Percentiles rank a stretch among this genome's conserved stretches.
Evolutionary conservation across 2,888 invertebrate species (phyloP).

Genomic region (Papilio gigon): DNA sequence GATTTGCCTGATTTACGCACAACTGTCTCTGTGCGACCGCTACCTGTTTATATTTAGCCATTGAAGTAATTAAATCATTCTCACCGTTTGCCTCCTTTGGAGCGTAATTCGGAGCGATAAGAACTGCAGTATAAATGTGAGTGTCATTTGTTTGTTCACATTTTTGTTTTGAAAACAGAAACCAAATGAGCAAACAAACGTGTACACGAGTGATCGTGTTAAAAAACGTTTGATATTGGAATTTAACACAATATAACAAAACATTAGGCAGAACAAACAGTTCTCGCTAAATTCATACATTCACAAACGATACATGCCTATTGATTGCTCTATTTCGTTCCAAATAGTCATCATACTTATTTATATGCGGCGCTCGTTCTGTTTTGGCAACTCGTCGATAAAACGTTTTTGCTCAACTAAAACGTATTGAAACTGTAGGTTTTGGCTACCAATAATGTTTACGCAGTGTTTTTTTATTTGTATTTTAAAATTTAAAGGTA

Average conservation of each 20-base stretch:
- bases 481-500: background rate
- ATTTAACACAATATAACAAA: slow-evolving; percentile 11
- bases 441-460: background rate
- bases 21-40: slow-evolving; percentile 43
- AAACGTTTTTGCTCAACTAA: slow-evolving; percentile 35
- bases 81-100: slow-evolving; percentile 10
- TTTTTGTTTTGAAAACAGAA: background rate
- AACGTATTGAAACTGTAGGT: slow-evolving; percentile 11
- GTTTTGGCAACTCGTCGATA: slow-evolving; percentile 41
- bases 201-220: background rate
- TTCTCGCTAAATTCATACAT: slow-evolving; percentile 16
- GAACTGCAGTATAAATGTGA: background rate
- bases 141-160: background rate
- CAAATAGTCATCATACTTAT: slow-evolving; percentile 44
- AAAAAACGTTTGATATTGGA: background rate
- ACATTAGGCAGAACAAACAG: background rate
- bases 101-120: background rate
- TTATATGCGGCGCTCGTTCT: slow-evolving; percentile 12
- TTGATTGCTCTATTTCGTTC: slow-evolving; percentile 24
- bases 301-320: slow-evolving; percentile 13
- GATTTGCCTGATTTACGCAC: slow-evolving; percentile 53
- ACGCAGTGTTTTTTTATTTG: background rate
- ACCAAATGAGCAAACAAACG: background rate
- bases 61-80: slow-evolving; percentile 42
- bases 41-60: slow-evolving; percentile 47